Base-by-base conservation (phyloP, 2,888 invertebrate species). In the Heliconius ethilla region DNA sequence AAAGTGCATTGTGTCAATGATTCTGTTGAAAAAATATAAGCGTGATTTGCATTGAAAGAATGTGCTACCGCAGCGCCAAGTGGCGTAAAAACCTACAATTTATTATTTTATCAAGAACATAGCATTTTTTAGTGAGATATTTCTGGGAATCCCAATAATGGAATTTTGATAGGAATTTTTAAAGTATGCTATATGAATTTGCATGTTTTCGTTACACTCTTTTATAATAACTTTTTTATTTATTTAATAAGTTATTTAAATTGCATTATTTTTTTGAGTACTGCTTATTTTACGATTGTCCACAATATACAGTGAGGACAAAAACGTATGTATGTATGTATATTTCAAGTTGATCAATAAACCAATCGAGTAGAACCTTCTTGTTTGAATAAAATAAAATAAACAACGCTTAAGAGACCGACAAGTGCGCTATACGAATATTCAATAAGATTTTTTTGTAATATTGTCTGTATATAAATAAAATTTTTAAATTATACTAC, bases 51-150 rank as follows among this genome's bases (percentile, higher is more conserved):
- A 72, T 72, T 59, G 59, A 55, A 74, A 65, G 63, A 74, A 74
- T 74, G 74, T 22, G 45, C 63, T 59, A 72, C 33, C 33, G 33
- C 72, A n/a, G n/a, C 33, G 27, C 22, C 29, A 40, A 27, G 63
- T 37, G 37, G 63, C 40, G 62, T 74, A 63, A 63, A 63, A 74
- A 27, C 62, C 74, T 63, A 25, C 27, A 45, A 27, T 74, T 45
- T 74, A 74, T 74, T 74, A 62, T 74, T 62, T 63, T 74, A 40
- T 74, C 22, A 11, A 25, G 15, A 74, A 63, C n/a, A n/a, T n/a
- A 37, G 40, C 11, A 40, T 13, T 74, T 63, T 59, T 40, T 40
- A 25, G 59, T 27, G n/a, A 18, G 25, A 63, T 27, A 63, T 62
- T 27, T 62, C 33, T 72, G 70, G 63, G 13, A 45, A 63, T 25